Conservation (phyloP, 2,888 invertebrate genomes). For the Polylopha cassiicola region DNA sequence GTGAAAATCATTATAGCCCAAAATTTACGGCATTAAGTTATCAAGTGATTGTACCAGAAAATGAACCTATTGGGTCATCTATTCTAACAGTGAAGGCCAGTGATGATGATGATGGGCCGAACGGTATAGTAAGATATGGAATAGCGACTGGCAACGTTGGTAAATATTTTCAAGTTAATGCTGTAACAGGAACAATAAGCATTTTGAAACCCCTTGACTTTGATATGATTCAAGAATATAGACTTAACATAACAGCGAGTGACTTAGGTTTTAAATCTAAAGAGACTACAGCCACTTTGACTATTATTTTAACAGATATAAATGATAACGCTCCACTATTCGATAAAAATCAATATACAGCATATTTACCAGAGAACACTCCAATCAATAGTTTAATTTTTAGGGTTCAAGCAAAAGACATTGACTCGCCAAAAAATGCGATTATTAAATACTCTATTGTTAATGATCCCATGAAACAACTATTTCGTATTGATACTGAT, state of each 20-base stretch:
- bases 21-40: slow-evolving; percentile 90
- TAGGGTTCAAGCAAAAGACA: slow-evolving; percentile 86
- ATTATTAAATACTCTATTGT: slow-evolving; percentile 89
- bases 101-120: slow-evolving; percentile 92
- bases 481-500: slow-evolving; percentile 86
- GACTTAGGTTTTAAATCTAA: slow-evolving; percentile 90
- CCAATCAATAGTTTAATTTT: slow-evolving; percentile 85
- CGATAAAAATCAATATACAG: slow-evolving; percentile 85
- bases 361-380: slow-evolving; percentile 89
- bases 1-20: slow-evolving; percentile 88
- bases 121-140: slow-evolving; percentile 90
- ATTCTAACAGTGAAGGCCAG: slow-evolving; percentile 90
- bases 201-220: slow-evolving; percentile 90
- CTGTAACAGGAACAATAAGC: slow-evolving; percentile 86
- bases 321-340: slow-evolving; percentile 95
- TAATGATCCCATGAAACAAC: slow-evolving; percentile 84
- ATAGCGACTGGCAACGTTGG: slow-evolving; percentile 90
- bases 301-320: slow-evolving; percentile 92
- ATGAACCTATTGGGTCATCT: slow-evolving; percentile 89
- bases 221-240: slow-evolving; percentile 89
- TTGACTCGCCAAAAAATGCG: slow-evolving; percentile 92
- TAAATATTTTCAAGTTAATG: slow-evolving; percentile 87
- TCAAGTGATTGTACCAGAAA: slow-evolving; percentile 94
- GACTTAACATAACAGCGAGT: slow-evolving; percentile 89
- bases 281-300: slow-evolving; percentile 86